Evolutionary conservation across 2,888 invertebrate genomes (phyloP).

Genomic region (Rhimphoctona megacephalus): DNA sequence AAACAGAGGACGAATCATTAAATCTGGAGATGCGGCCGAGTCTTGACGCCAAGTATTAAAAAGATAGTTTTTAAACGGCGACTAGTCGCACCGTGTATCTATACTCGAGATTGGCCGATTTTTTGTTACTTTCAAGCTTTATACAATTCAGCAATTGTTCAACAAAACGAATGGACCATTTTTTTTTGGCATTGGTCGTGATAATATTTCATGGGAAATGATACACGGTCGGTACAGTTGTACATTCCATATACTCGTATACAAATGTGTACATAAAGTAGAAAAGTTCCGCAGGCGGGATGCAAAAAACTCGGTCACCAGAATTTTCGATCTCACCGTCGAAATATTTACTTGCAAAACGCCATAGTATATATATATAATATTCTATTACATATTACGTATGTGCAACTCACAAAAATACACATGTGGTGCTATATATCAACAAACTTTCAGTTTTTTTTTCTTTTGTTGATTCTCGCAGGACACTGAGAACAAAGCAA

Average conservation of each 20-base stretch:
- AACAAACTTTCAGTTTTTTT: conserved; percentile 38
- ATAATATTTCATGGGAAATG: conserved; percentile 13
- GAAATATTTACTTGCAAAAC: conserved; percentile 14
- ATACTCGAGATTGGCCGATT: no score
- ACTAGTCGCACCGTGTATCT: no score
- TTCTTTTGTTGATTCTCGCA: neutral
- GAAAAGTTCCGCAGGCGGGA: conserved; percentile 1
- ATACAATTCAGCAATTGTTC: conserved; percentile 46
- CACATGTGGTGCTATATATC: conserved; percentile 21
- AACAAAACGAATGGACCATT: conserved; percentile 33
- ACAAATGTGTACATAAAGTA: conserved; percentile 9
- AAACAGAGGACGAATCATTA: conserved; percentile 55
- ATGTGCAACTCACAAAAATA: neutral
- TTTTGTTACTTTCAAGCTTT: no score
- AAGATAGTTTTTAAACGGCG: no score
- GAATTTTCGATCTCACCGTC: conserved; percentile 10
- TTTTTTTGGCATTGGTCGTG: conserved; percentile 1
- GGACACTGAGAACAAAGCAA: conserved; percentile 35
- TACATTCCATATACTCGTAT: neutral
- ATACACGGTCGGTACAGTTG: neutral
- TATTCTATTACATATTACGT: neutral
- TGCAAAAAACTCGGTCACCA: neutral
- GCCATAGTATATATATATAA: neutral
- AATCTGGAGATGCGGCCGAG: no score
- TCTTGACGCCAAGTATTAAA: no score